A percentile compares a stretch with the other conserved stretches of the same genome.
Evolutionary conservation across 2,113 vertebrate genomes (phyloP).

Genomic region (Lota lota): DNA sequence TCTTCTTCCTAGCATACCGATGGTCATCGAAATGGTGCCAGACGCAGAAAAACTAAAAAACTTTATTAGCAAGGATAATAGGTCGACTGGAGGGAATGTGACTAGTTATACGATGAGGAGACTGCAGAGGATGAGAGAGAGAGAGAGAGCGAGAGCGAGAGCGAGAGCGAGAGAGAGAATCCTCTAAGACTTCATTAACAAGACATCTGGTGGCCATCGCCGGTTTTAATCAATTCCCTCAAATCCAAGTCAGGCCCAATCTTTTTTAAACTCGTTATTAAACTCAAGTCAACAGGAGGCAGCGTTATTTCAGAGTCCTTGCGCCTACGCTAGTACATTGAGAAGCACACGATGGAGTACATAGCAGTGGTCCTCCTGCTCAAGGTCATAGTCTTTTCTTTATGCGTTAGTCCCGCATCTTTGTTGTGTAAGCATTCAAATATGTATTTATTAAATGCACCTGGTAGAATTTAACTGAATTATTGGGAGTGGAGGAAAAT

Average conservation of each 20-base stretch:
- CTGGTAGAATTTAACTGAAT: too few relatives aligned
- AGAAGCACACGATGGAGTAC: too few relatives aligned
- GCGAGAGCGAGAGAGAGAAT: too few relatives aligned
- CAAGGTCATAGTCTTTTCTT: too few relatives aligned
- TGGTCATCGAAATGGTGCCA: conserved; percentile 25
- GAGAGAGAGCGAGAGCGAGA: too few relatives aligned
- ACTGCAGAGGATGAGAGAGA: neutral
- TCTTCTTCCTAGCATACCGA: neutral
- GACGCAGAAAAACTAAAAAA: conserved; percentile 5
- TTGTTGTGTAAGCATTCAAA: too few relatives aligned
- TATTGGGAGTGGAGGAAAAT: too few relatives aligned
- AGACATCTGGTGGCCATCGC: conserved; percentile 1
- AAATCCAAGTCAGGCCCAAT: neutral
- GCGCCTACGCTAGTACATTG: neutral
- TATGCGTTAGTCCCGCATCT: too few relatives aligned
- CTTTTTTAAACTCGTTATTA: too few relatives aligned
- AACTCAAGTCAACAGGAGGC: neutral
- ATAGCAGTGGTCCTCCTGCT: too few relatives aligned
- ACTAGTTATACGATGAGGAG: neutral
- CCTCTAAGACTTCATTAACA: conserved; percentile 3
- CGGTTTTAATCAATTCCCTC: neutral
- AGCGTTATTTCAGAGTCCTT: neutral
- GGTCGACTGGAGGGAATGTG: neutral
- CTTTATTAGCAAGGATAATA: conserved; percentile 16
- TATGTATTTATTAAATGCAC: too few relatives aligned